Evolutionary conservation across 2,888 invertebrate genomes (phyloP), one percentile per base, ranked within the genome.

Genomic region (Vandiemenella viatica): DNA sequence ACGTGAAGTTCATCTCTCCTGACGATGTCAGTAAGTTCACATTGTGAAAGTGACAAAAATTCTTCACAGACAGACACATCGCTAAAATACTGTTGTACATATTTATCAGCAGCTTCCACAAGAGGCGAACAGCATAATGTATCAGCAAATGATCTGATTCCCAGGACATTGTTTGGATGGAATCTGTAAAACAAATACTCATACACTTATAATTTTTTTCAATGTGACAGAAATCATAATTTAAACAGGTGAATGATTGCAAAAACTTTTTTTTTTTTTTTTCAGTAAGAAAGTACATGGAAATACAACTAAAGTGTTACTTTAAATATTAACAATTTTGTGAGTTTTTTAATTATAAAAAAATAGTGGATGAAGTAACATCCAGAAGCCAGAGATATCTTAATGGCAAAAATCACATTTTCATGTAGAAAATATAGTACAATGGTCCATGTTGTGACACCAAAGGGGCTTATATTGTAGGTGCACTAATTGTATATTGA

Each of bases 71-170:
- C 71, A 0, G 83, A 76, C 1, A 90, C 83, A 59, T 82, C 80
- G 50, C 77, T 72, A 65, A 90, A 90, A 65, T 85, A 78, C 57
- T 80, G 79, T 61, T 84, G 82, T 48, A 90, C 79, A 62, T 79
- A 89, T 62, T 80, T 80, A 60, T 86, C 83, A 6, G 85, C 79
- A 6, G 82, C 79, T 55, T 80, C 76, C 4, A 84, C 79, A 32
- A 89, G 69, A 5, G 72, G 67, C 1, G 72, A 66, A 60, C 86
- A 87, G 53, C 80, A 79, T 54, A 88, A 69, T 15, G 83, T 80
- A 60, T 86, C 83, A 5, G 86, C 88, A 68, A 89, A 89, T 46
- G 78, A 74, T 19, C 84, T 72, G 49, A 88, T 80, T 7, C 86
- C 84, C 51, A 90, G 64, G 8, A 85, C 87, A 66, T 88, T 89